Base-by-base conservation (phyloP, 2,113 vertebrate species). In the Chloropsis cyanopogon region DNA sequence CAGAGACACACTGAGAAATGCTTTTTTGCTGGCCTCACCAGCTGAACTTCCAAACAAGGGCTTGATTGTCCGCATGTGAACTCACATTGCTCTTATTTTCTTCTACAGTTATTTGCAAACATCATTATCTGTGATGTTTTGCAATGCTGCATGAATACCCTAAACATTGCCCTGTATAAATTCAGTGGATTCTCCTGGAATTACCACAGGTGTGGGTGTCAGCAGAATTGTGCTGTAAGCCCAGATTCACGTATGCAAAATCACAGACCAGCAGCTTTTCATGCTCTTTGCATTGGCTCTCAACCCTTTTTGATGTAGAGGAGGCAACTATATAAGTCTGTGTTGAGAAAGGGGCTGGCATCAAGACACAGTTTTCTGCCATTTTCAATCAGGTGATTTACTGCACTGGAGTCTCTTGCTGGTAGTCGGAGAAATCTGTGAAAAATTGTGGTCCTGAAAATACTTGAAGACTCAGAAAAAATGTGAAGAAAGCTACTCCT, bases 181-280 rank as follows among this genome's bases (percentile, higher is more conserved):
- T 44, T 77, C 70, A 61, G 15, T 42, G 42, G n/a, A 26, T 49
- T 49, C 16, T n/a, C 11, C 46, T 42, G 14, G 29, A 86, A 53
- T 59, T 65, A 61, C 17, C n/a, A 0, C 0, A 0, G 14, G 8
- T 42, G 12, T 37, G 44, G 25, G 7, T 72, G 17, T 76, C 63
- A 80, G 59, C 3, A 4, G 37, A 91, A 65, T n/a, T 57, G 41
- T 39, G 28, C 71, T 61, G 23, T 49, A 33, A 52, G 35, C 47
- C 29, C 64, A 71, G 46, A 81, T 57, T 22, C 15, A 8, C 11
- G 5, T 10, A 23, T 53, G 33, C 20, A 61, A 56, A 82, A 68
- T 83, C 63, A 42, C 33, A 81, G 17, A 76, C 7, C 21, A 41
- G 19, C 29, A 84, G 35, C 44, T 89, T 82, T 83, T 89, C 39